Conservation (phyloP, 2,888 invertebrate genomes). For the Drosophila borborema region DNA sequence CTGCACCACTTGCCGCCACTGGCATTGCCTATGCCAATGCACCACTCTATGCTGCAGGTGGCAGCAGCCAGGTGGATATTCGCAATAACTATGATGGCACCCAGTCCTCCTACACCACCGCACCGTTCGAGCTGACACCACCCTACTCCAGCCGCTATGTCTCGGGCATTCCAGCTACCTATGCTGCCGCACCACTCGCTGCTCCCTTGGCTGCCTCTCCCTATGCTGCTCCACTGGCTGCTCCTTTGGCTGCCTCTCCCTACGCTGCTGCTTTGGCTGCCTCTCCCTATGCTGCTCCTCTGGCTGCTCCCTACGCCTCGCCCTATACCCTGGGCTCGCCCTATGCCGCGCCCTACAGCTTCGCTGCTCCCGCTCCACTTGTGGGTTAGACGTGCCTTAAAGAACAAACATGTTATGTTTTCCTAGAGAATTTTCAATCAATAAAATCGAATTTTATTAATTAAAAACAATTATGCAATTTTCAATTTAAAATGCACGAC, state of each 20-base stretch:
- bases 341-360: conserved; percentile 51
- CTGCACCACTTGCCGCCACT: conserved; percentile 69
- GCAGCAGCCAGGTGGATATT: conserved; percentile 82
- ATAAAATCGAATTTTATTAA: conserved; percentile 41
- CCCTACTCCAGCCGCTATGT: conserved; percentile 82
- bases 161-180: conserved; percentile 73
- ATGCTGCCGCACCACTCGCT: conserved; percentile 36
- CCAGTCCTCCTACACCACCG: conserved; percentile 81
- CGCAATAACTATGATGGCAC: conserved; percentile 82
- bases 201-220: conserved; percentile 30
- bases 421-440: conserved; percentile 37
- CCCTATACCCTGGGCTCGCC: conserved; percentile 39
- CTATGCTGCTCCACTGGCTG: conserved; percentile 30
- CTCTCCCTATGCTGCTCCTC: conserved; percentile 47
- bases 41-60: conserved; percentile 82
- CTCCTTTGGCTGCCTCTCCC: conserved; percentile 40
- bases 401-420: conserved; percentile 20
- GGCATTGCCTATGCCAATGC: conserved; percentile 86
- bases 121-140: conserved; percentile 78
- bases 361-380: conserved; percentile 61
- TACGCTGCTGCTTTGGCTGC: conserved; percentile 49
- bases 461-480: neutral
- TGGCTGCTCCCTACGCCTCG: conserved; percentile 38
- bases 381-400: conserved; percentile 46
- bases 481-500: neutral